A percentile compares a stretch with the other conserved stretches of the same genome.
Evolutionary conservation across 2,113 vertebrate genomes (phyloP).

Genomic region (Megaceryle torquata): DNA sequence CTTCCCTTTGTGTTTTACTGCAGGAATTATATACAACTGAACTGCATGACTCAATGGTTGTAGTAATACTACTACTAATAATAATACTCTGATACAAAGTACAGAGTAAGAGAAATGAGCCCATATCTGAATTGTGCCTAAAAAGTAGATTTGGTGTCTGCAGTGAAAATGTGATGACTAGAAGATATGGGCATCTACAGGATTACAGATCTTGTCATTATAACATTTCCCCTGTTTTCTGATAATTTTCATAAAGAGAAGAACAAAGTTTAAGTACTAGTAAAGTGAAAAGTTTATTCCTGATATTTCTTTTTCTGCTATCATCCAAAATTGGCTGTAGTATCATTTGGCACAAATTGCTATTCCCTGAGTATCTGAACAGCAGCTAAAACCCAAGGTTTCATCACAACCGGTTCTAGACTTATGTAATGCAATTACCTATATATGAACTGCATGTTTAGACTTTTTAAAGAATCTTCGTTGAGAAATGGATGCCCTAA

Average conservation of each 20-base stretch:
- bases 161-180: neutral
- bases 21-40: neutral
- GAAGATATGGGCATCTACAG: neutral
- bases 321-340: neutral
- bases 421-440: neutral
- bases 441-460: neutral
- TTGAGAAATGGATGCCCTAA: neutral
- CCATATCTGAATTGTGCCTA: neutral
- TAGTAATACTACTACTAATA: neutral
- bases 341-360: neutral
- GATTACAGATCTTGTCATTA: neutral
- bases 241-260: neutral
- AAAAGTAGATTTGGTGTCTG: neutral
- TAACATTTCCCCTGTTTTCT: neutral
- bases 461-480: neutral
- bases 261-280: neutral
- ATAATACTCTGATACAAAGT: neutral
- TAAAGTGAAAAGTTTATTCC: neutral
- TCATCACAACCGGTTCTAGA: neutral
- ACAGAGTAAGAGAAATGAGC: neutral
- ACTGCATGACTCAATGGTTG: neutral
- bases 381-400: neutral
- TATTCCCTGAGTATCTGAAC: neutral
- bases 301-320: neutral
- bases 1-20: neutral